A percentile compares a stretch with the other conserved stretches of the same genome.
Evolutionary conservation across 2,888 invertebrate genomes (phyloP).

Genomic region (Gymnocheta viridis): DNA sequence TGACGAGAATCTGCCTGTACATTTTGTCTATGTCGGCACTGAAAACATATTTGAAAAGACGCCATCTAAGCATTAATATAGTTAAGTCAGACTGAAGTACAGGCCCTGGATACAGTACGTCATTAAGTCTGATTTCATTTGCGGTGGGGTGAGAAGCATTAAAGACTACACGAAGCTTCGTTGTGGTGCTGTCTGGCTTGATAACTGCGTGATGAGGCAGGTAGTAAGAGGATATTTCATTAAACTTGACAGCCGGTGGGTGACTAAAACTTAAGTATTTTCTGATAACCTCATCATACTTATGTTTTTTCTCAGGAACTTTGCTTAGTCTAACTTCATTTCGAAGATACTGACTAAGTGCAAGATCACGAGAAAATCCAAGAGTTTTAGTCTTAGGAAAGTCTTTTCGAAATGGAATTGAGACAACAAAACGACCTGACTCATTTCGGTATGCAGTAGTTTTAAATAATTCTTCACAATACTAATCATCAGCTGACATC

Average conservation of each 20-base stretch:
- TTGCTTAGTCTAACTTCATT: background rate
- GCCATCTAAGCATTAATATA: slow-evolving; percentile 7
- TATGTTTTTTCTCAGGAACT: background rate
- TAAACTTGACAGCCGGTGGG: too few species aligned
- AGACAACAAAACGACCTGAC: background rate
- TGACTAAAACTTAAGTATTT: too few species aligned
- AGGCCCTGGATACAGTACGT: slow-evolving; percentile 24
- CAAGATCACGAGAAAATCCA: background rate
- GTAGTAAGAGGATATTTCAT: too few species aligned
- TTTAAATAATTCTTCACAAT: background rate
- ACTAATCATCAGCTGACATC: background rate
- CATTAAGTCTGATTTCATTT: slow-evolving; percentile 31
- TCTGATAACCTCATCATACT: background rate
- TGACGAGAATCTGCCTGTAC: slow-evolving; percentile 21
- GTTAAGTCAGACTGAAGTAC: slow-evolving; percentile 18
- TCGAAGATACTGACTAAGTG: background rate
- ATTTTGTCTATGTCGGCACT: background rate
- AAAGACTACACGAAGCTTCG: slow-evolving; percentile 24
- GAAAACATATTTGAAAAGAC: slow-evolving; percentile 22
- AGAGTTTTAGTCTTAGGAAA: background rate
- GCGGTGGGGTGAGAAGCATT: slow-evolving; percentile 15
- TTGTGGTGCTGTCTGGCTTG: slow-evolving; percentile 44
- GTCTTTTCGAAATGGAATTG: background rate
- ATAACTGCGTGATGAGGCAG: slow-evolving; percentile 40
- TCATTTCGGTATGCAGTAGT: background rate